These are phyloP conservation scores for Platalea minor DNA, from an alignment of 2,797 vertebrate species.

Conservation along the genomic window DNA sequence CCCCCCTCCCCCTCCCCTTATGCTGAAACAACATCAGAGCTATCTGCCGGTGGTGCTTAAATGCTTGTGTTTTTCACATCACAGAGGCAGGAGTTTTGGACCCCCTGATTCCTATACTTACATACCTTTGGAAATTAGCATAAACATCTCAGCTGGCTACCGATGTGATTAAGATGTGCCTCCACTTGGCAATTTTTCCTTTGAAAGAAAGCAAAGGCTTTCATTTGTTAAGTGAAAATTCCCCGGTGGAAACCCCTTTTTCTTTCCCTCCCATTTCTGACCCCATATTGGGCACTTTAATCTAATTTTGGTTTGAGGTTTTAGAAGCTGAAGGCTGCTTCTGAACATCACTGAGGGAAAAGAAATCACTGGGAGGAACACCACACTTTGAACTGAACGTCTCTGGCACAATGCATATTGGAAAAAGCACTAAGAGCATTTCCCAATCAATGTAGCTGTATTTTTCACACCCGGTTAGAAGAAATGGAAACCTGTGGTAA, in stretches of 20 bases:
- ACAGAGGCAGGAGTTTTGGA: conserved; percentile 43
- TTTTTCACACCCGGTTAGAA: conserved; percentile 46
- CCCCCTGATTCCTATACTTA: conserved; percentile 25
- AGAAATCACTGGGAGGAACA: conserved; percentile 63
- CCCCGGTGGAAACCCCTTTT: conserved; percentile 3
- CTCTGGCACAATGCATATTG: conserved; percentile 8
- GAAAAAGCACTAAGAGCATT: conserved; percentile 19
- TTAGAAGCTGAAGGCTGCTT: conserved; percentile 52
- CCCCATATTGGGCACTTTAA: conserved; percentile 62
- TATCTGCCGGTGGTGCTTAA: background rate
- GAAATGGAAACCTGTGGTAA: conserved; percentile 52
- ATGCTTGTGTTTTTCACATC: conserved; percentile 30
- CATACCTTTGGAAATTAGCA: conserved; percentile 59
- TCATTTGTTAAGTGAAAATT: conserved; percentile 57
- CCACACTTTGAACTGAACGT: conserved; percentile 29
- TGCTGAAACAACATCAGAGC: conserved; percentile 26
- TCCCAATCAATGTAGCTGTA: conserved; percentile 13
- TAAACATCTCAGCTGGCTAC: conserved; percentile 53
- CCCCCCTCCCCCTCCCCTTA: background rate
- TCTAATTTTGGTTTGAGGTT: conserved; percentile 61
- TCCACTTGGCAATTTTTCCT: conserved; percentile 47
- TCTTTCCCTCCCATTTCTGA: conserved; percentile 36
- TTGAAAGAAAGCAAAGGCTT: conserved; percentile 60
- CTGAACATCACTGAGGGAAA: conserved; percentile 43
- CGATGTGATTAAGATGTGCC: conserved; percentile 40